These are phyloP conservation scores for Chiroxiphia lanceolata DNA, from an alignment of 2,797 vertebrate species.

Conservation along the genomic window DNA sequence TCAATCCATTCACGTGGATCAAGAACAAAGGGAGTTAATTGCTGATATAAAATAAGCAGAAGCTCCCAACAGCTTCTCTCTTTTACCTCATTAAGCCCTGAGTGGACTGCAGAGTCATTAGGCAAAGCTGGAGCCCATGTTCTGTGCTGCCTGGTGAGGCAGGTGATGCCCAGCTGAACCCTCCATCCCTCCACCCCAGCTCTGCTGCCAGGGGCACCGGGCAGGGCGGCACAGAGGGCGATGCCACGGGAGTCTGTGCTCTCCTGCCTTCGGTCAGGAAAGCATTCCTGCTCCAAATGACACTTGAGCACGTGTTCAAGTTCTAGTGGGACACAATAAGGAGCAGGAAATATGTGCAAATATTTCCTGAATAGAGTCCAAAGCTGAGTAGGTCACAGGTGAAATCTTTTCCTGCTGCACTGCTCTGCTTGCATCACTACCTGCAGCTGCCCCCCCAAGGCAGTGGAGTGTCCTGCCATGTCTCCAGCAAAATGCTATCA, in stretches of 20 bases:
- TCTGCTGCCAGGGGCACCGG: background rate
- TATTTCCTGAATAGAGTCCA: background rate
- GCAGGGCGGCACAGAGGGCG: background rate
- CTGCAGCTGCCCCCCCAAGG: background rate
- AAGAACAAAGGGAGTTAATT: constrained; percentile 44
- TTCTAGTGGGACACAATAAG: background rate
- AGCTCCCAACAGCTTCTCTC: constrained; percentile 25
- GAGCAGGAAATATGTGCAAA: background rate
- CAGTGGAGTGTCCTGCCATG: background rate
- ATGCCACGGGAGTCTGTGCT: background rate
- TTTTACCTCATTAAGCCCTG: constrained; percentile 57
- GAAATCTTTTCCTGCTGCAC: background rate
- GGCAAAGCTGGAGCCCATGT: constrained; percentile 22
- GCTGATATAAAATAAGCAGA: constrained; percentile 35
- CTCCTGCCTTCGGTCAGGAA: background rate
- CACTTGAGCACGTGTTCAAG: background rate
- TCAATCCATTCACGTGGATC: background rate
- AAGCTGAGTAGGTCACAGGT: background rate
- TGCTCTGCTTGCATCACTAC: background rate
- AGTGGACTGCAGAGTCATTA: constrained; percentile 26
- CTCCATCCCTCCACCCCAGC: background rate
- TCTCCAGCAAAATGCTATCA: background rate
- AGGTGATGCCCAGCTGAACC: background rate
- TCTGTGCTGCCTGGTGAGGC: background rate
- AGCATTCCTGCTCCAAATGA: background rate